These are phyloP conservation scores for Gallinago jamesoni DNA, from an alignment of 2,113 vertebrate species.

Conservation along the genomic window DNA sequence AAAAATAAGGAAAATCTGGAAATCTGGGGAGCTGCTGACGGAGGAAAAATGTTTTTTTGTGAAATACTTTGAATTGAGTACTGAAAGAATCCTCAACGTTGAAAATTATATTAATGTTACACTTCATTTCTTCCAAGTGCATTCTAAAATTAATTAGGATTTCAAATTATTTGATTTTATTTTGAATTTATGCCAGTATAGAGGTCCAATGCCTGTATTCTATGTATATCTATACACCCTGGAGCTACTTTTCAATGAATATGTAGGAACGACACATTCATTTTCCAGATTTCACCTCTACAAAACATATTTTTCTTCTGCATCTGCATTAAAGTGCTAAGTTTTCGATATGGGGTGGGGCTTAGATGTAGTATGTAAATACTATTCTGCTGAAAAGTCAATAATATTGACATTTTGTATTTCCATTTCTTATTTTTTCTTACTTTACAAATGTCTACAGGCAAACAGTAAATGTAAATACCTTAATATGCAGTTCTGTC, in stretches of 20 bases:
- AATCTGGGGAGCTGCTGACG: neutral
- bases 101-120: neutral
- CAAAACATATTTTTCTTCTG: neutral
- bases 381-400: neutral
- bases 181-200: neutral
- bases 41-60: neutral
- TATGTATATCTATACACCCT: neutral
- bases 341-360: neutral
- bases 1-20: neutral
- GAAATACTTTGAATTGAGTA: neutral
- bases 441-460: neutral
- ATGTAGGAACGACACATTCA: neutral
- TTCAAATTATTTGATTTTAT: neutral
- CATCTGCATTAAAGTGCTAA: neutral
- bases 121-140: neutral
- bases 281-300: neutral
- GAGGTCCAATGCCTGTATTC: neutral
- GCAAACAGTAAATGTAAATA: neutral
- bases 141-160: neutral
- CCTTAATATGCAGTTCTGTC: neutral
- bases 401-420: neutral
- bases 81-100: neutral
- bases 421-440: neutral
- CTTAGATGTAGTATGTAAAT: neutral
- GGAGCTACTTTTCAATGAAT: neutral